Evolutionary conservation across 37 sponge, comb jelly and placozoan genomes (phyloP), one percentile per base, ranked within the genome.

Genomic region (Chondrosia reniformis): DNA sequence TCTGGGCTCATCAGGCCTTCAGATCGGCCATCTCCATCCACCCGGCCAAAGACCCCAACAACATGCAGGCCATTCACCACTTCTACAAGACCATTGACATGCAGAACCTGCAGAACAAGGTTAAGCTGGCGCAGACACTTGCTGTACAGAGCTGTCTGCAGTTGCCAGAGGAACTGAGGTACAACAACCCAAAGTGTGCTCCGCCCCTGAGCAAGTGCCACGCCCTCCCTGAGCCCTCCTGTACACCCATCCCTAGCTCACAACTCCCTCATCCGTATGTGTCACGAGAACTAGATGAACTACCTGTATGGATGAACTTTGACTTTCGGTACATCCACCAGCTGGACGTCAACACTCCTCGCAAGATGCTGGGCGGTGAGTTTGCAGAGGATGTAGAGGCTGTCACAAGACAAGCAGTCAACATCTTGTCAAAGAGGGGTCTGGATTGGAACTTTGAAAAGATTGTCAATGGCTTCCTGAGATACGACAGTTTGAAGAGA

Each of bases 401-500:
- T 4, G 54, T 83, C 8, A 39, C 61, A 2, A 33, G 45, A 22
- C 62, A 76, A 36, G 77, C 66, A 15, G 32, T 83, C 19, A 31
- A 64, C 30, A 45, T 83, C 28, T 30, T 75, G 13, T 7, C 34
- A n/a, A 22, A 62, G 25, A 67, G 67, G 28, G 82, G 82, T 0
- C 34, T 36, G 27, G 45, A 62, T 4, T 40, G 86, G 38, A 75
- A 54, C 19, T 86, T 91, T 59, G 81, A 76, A 40, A 67, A 76
- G 45, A 38, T 91, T 24, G 31, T 80, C 17, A 81, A 80, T 71
- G 91, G 91, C 0, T 91, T 80, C 80, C 74, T 87, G 12, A 44
- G 84, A 30, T 76, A 91, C 55, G 80, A 87, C 49, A 79, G 85
- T 7, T 39, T 72, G 0, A 36, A 32, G 3, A 83, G 91, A 3